Base-by-base conservation (phyloP, 2,797 vertebrate genomes). In the Acanthis flammea region DNA sequence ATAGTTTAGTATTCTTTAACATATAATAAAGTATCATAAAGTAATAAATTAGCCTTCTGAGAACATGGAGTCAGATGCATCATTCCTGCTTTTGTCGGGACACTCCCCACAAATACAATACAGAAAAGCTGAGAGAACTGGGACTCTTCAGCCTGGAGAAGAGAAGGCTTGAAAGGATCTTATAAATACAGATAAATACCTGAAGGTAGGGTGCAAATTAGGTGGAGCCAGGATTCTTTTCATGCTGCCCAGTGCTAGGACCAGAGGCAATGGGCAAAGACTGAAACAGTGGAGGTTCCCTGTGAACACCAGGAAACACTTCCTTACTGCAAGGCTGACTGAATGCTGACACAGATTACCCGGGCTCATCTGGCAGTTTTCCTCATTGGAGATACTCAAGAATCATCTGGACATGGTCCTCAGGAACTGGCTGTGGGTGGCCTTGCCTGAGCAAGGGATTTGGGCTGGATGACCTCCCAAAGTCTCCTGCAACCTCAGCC, bases 171-270 rank as follows among this genome's bases (percentile, higher is more conserved):
- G 6, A 5, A 17, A 14, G 2, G 7, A 24, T 42, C 6, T 78
- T 35, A 44, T 27, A 6, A 48, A 10, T 11, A 5, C 13, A n/a
- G 9, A 37, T 15, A 74, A 76, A 83, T 37, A 55, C 6, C 16
- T 75, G 37, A 78, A 48, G 17, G 17, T 3, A 74, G 31, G 1
- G 5, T 51, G 7, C 4, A 47, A 55, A 78, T 79, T 21, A 33
- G 42, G 25, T 9, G 4, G 7, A 47, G 2, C 2, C 28, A 44
- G 31, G 31, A 9, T 14, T 53, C 3, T 70, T 53, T 84, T 51
- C 0, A 0, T 30, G 9, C 21, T 68, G 35, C 14, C 12, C 21
- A 33, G 21, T 62, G 24, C 16, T 31, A 74, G 39, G 14, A 68
- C 4, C 28, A 70, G 61, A 60, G 17, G 3, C 33, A 85, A 21